Base-by-base conservation (phyloP, 1,140 invertebrate species). In the Hetaerina americana region DNA sequence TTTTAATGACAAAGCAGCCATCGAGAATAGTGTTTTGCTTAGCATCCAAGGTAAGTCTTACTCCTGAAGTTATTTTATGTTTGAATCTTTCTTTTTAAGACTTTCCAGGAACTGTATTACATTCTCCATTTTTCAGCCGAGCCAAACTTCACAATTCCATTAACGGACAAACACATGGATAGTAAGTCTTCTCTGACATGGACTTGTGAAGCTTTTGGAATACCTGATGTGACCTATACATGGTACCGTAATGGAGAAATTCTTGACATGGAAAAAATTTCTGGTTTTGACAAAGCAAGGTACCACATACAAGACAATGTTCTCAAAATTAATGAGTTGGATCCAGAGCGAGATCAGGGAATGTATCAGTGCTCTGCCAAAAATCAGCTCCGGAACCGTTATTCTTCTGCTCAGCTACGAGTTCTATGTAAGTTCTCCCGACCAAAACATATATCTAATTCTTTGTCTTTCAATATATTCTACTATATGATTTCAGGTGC, bases 161-260 rank as follows among this genome's bases (percentile, higher is more conserved):
- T 99, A 0, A 83, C 85, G 27, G 89, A 98, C 79, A 92, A 94
- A 80, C 92, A 97, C 76, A 87, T 96, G 78, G 95, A 98, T 78
- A 89, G 90, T 75, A 87, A 88, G 77, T 88, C 87, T 73, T 88
- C 94, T 76, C 80, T 98, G 0, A 91, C 89, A 0, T 97, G 95
- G 91, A 93, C 91, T 31, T 98, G 96, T 83, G 95, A 97, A 84
- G 94, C 95, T 0, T 95, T 95, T 84, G 95, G 95, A 15, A 93
- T 96, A 76, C 96, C 96, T 2, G 94, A 96, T 81, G 93, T 96
- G 0, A 90, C 88, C 74, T 98, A 97, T 78, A 90, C 87, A 68
- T 98, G 96, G 95, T 92, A 91, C 78, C 92, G 89, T 81, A 94
- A 97, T 84, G 93, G 93, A 2, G 81, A 90, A 76, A 83, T 87